Conservation (phyloP, 2,113 vertebrate species). For the Channa argus region DNA sequence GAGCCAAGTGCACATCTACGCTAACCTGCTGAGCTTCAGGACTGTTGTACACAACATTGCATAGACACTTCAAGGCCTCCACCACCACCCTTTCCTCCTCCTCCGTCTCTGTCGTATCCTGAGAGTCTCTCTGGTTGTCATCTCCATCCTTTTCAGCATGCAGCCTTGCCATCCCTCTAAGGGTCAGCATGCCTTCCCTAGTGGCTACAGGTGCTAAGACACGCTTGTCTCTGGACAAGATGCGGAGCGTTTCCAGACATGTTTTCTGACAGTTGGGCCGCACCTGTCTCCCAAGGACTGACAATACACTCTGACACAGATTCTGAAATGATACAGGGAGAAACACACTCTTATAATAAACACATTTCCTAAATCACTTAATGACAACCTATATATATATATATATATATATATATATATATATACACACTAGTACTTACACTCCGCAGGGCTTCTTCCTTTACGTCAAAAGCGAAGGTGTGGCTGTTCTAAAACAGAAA, state of each 20-base stretch:
- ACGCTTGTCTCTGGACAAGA: conserved; percentile 95
- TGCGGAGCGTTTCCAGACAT: conserved; percentile 94
- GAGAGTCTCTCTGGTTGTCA: conserved; percentile 22
- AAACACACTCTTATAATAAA: not conserved
- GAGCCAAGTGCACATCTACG: conserved; percentile 90
- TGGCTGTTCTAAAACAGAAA: conserved; percentile 86
- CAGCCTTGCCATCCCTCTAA: conserved; percentile 88
- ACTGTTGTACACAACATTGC: conserved; percentile 97
- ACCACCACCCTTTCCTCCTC: conserved; percentile 91
- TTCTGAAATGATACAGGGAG: conserved; percentile 77
- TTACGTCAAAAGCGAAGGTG: conserved; percentile 91
- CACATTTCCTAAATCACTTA: not conserved
- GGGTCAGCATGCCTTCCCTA: conserved; percentile 90
- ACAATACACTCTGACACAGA: conserved; percentile 90
- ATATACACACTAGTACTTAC: conserved; percentile 85
- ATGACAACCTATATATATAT: not conserved
- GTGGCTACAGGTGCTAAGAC: conserved; percentile 94
- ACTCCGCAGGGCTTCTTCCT: conserved; percentile 91
- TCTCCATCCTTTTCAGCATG: conserved; percentile 15
- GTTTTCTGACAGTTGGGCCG: conserved; percentile 88
- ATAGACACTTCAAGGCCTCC: conserved; percentile 97
- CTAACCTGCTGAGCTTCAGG: conserved; percentile 91
- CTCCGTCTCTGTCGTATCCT: conserved; percentile 79
- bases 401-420: too few species aligned
- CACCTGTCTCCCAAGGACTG: conserved; percentile 86